phyloP scores from a whole-genome alignment of 2,113 vertebrate species.

The Plectropomus leopardus region DNA sequence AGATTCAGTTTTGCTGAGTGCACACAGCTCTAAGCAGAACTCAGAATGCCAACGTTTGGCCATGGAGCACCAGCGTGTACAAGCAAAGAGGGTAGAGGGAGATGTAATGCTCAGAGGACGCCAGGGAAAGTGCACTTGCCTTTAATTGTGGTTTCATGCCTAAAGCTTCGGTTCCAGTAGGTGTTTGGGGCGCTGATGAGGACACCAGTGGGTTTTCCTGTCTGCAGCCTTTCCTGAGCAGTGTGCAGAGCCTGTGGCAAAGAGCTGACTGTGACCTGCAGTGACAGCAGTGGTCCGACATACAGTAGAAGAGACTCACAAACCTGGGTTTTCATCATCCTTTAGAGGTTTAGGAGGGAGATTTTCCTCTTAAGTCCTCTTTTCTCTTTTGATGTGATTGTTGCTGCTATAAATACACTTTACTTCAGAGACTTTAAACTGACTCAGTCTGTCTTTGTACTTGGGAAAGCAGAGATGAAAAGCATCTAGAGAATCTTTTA shows the following conservation, averaged over 20 bases:
- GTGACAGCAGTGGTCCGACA: constrained; percentile 39
- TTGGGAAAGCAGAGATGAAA: constrained; percentile 2
- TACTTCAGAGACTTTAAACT: constrained; percentile 27
- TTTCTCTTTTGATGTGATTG: constrained; percentile 35
- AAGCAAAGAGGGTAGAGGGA: neutral
- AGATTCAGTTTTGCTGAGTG: constrained; percentile 23
- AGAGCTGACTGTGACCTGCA: constrained; percentile 44
- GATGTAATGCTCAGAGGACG: constrained; percentile 29
- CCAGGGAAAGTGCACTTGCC: constrained; percentile 17
- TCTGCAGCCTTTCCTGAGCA: constrained; percentile 4
- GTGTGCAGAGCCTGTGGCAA: constrained; percentile 32
- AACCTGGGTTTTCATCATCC: constrained; percentile 31
- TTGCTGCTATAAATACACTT: constrained; percentile 44
- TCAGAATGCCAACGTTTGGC: constrained; percentile 1
- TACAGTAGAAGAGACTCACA: constrained; percentile 30
- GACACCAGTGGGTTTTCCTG: constrained; percentile 40
- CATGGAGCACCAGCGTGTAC: neutral
- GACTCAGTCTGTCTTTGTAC: constrained; percentile 32
- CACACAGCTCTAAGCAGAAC: constrained; percentile 14
- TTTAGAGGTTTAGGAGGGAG: constrained; percentile 22
- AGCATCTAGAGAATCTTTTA: neutral
- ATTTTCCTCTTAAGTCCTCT: constrained; percentile 1
- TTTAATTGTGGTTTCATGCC: constrained; percentile 66
- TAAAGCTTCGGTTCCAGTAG: constrained; percentile 42
- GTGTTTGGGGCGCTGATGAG: constrained; percentile 41